Evolutionary conservation across 2,888 invertebrate genomes (phyloP).

Genomic region (Dusona sp.): DNA sequence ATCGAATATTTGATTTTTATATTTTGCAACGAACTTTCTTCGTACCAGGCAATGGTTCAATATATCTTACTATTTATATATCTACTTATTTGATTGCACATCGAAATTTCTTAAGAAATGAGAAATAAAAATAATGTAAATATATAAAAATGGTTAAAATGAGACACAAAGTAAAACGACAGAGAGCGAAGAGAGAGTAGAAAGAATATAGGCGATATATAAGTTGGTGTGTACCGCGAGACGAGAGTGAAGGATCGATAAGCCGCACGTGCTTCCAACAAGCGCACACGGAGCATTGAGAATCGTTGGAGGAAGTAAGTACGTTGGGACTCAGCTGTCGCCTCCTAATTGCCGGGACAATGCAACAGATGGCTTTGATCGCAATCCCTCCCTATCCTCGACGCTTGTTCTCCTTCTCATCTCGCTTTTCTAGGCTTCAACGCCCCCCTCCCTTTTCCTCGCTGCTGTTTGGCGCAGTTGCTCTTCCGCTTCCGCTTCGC

Average conservation of each 20-base stretch:
- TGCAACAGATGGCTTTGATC: conserved; percentile 85
- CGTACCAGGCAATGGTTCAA: too few relatives aligned
- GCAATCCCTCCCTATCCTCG: conserved; percentile 79
- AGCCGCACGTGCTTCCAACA: conserved; percentile 78
- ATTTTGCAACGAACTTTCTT: too few relatives aligned
- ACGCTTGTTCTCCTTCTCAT: conserved; percentile 66
- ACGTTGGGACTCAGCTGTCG: conserved; percentile 84
- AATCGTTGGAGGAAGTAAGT: conserved; percentile 83
- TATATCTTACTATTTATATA: background rate
- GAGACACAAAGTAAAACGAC: background rate
- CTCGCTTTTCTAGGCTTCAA: conserved; percentile 69
- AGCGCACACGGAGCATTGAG: conserved; percentile 76
- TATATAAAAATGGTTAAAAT: background rate
- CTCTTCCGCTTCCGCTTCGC: conserved; percentile 58
- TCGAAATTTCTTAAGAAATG: too few relatives aligned
- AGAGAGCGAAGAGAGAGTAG: background rate
- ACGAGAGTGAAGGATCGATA: conserved; percentile 77
- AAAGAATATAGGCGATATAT: conserved; percentile 10
- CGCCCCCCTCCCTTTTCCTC: conserved; percentile 17
- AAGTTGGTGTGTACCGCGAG: conserved; percentile 39
- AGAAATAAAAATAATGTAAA: background rate
- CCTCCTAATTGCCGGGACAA: conserved; percentile 85
- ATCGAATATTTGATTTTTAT: too few relatives aligned
- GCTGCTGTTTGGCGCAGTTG: conserved; percentile 48
- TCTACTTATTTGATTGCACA: too few relatives aligned